Base-by-base conservation (phyloP, 2,113 vertebrate species). In the Chlamydotis undulata region DNA sequence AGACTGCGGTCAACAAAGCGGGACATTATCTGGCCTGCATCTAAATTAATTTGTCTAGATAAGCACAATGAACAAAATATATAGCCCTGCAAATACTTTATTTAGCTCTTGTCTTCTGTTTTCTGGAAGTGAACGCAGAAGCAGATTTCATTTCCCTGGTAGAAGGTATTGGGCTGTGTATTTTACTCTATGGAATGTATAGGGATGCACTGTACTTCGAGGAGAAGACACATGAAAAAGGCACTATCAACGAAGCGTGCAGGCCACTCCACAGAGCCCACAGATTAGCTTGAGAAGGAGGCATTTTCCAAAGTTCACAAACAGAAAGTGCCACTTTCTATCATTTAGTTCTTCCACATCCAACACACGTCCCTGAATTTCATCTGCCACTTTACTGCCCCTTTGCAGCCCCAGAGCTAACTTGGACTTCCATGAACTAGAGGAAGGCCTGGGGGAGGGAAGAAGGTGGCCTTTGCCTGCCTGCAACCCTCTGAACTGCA, bases 31-130 rank as follows among this genome's bases (percentile, higher is more conserved):
- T 79, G 37, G 56, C 83, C 69, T 94, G 60, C 35, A 95, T 89
- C 88, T 93, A 81, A 94, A 96, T 71, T 37, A 78, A 73, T 94
- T 91, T 86, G 64, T 60, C 53, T 84, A 84, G 80, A 75, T 89
- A 92, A 94, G 53, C 65, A 87, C 3, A 9, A 90, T 63, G 56
- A 95, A 87, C 60, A 92, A 71, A 87, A 94, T 57, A 68, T 15
- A 82, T 8, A 87, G 59, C 73, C 8, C 69, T 79, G 39, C 45
- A 92, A 83, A 92, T 65, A 89, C n/a, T 69, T 67, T 37, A 89
- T 93, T 87, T 94, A 78, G 56, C 56, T 83, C 43, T 68, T 53
- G 13, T 67, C 79, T 80, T 77, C 50, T 67, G 6, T 65, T 90
- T 91, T 74, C 75, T 89, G 73, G 45, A 89, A 84, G 11, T 33